Evolutionary conservation across 2,113 vertebrate genomes (phyloP), one percentile per base, ranked within the genome.

Genomic region (Gobio gobio): DNA sequence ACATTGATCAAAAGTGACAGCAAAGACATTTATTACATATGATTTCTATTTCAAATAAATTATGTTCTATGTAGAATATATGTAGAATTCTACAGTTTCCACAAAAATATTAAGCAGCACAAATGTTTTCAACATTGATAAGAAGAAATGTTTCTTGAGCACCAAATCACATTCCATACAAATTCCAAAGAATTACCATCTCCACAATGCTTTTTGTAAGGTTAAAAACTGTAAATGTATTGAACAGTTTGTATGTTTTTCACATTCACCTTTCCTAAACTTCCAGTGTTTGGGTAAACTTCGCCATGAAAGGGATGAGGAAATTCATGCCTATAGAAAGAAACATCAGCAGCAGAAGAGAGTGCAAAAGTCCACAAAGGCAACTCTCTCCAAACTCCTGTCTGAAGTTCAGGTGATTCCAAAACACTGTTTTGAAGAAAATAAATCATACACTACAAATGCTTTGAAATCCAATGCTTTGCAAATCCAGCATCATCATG

Each of bases 231-330:
- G 70, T 14, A 73, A 47, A 26, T 51, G 58, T 16, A 18, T 5
- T 83, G 40, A 86, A 51, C 58, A 51, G 8, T 63, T 49, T 45
- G 47, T 70, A 47, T 58, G 14, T 64, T 16, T 78, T 47, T 10
- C 56, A 4, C n/a, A 76, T 24, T 10, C 58, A 40, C 10, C 24
- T 70, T 56, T 64, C 6, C 78, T 66, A 3, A 26, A 36, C 1
- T 77, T 59, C 14, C 64, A 94, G 94, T 94, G 90, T 90, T 75
- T 89, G 72, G 89, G 87, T 6, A 94, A 90, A 86, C 86, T 93
- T 59, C 89, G 86, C 22, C 78, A 74, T 14, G 90, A 90, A n/a
- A 87, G 88, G 7, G 87, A 92, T 4, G 90, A 90, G 29, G 86
- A 90, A 6, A 63, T 36, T n/a, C 84, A 85, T 72, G 75, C 80